Evolutionary conservation across 92 coral and sea anemone genomes (phyloP), one percentile per base, ranked within the genome.

Genomic region (Epizoanthus scotinus): DNA sequence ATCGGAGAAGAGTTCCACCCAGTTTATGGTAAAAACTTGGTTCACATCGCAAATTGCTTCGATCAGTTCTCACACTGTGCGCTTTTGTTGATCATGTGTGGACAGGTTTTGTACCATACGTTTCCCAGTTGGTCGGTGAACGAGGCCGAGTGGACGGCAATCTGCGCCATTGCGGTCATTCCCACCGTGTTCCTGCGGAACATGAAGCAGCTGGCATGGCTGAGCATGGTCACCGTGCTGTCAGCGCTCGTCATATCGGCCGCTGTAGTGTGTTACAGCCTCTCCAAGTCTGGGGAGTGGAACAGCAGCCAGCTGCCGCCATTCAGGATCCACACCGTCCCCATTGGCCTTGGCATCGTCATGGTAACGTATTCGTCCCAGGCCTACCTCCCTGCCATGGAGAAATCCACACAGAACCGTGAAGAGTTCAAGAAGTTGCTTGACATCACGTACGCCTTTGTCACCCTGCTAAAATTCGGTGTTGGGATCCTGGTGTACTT

Each of bases 51-150:
- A 4, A 86, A 86, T 69, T 86, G 89, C 40, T 86, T 86, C 38
- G 89, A 86, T 40, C 89, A 86, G 86, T 86, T 86, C 38, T 86
- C 89, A 18, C 89, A 86, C 68, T 86, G 89, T 17, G 89, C 89
- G 3, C 44, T 86, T 40, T 29, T 86, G 53, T 77, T 86, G 65
- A 86, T 86, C 27, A 81, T 86, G 89, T 81, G 83, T 26, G 89
- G 89, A 2, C 83, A 81, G 81, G 86, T 86, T 55, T 70, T 86
- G 71, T 73, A 81, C 28, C 89, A 86, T 77, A 84, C 89, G 3
- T 86, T 86, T 18, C 86, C 89, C 27, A 81, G 82, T 28, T 44
- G 70, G 66, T 63, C 85, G 6, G 77, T 86, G 27, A 73, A 79
- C 63, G 89, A 86, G 49, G 84, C 85, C 17, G 89, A 86, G 44